Percentiles rank a stretch among this genome's conserved stretches.
phyloP scores from a whole-genome alignment of 2,888 invertebrate genomes.

The Drosophila parthenogenetica region DNA sequence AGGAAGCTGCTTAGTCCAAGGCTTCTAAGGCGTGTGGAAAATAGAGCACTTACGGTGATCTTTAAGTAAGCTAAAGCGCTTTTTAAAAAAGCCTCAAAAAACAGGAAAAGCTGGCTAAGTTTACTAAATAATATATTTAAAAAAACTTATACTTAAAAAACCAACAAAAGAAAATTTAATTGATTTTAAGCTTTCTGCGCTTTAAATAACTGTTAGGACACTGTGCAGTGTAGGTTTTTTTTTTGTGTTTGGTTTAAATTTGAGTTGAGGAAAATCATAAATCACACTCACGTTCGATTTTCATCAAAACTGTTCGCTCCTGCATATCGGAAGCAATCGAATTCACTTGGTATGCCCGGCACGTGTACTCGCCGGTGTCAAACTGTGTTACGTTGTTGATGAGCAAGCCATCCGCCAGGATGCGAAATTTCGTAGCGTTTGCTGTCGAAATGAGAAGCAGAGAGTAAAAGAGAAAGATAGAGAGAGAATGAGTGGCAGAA shows the following conservation, averaged over 20 bases:
- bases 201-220: slow-evolving; percentile 25
- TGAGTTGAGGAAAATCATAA: slow-evolving; percentile 57
- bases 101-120: too few relatives aligned
- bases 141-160: too few relatives aligned
- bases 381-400: slow-evolving; percentile 86
- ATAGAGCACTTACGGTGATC: too few relatives aligned
- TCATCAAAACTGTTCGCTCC: slow-evolving; percentile 86
- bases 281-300: slow-evolving; percentile 87
- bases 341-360: slow-evolving; percentile 87
- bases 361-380: slow-evolving; percentile 87
- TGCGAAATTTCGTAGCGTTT: slow-evolving; percentile 84
- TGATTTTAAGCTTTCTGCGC: too few relatives aligned
- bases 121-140: too few relatives aligned
- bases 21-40: too few relatives aligned
- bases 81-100: too few relatives aligned
- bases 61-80: too few relatives aligned
- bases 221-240: slow-evolving; percentile 32
- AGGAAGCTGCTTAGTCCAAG: too few relatives aligned
- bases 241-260: slow-evolving; percentile 9
- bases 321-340: slow-evolving; percentile 86
- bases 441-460: slow-evolving; percentile 47
- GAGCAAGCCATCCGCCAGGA: slow-evolving; percentile 86
- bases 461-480: not conserved
- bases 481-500: slow-evolving; percentile 4
- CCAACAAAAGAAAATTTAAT: too few relatives aligned